Conservation (phyloP, 2,888 invertebrate genomes). For the Aphidoletes aphidimyza region DNA sequence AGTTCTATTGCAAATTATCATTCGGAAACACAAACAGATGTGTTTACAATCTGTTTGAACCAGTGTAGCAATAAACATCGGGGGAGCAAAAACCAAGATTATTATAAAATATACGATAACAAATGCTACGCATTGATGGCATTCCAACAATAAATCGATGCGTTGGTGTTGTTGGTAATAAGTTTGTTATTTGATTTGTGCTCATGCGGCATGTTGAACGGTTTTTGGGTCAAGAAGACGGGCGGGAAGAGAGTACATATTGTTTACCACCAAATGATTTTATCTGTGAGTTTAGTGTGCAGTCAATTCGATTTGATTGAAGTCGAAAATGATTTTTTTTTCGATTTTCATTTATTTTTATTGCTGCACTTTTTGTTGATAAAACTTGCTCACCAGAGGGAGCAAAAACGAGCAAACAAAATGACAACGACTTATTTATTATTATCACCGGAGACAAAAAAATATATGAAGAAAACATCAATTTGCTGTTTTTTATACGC, state of each 20-base stretch:
- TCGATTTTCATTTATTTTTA: conserved; percentile 49
- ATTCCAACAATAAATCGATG: neutral
- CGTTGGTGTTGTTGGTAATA: neutral
- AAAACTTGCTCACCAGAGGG: no score
- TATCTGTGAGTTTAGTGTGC: neutral
- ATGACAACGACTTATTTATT: neutral
- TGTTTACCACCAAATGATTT: neutral
- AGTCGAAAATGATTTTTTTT: neutral
- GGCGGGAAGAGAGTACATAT: no score
- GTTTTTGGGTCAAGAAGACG: neutral
- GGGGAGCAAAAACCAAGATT: neutral
- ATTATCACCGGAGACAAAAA: conserved; percentile 21
- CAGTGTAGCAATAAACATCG: neutral
- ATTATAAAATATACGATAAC: neutral
- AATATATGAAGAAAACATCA: neutral
- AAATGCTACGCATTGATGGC: neutral
- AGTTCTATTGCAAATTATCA: conserved; percentile 5
- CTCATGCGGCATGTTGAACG: neutral
- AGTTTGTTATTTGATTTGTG: conserved; percentile 19
- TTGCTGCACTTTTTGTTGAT: neutral
- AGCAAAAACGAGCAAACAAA: neutral
- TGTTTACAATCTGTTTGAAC: neutral
- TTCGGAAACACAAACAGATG: conserved; percentile 42
- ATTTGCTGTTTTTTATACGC: neutral
- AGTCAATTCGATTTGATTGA: conserved; percentile 32